Percentiles rank a stretch among this genome's conserved stretches.
phyloP scores from a whole-genome alignment of 2,797 vertebrate species.

The Tapirus indicus region DNA sequence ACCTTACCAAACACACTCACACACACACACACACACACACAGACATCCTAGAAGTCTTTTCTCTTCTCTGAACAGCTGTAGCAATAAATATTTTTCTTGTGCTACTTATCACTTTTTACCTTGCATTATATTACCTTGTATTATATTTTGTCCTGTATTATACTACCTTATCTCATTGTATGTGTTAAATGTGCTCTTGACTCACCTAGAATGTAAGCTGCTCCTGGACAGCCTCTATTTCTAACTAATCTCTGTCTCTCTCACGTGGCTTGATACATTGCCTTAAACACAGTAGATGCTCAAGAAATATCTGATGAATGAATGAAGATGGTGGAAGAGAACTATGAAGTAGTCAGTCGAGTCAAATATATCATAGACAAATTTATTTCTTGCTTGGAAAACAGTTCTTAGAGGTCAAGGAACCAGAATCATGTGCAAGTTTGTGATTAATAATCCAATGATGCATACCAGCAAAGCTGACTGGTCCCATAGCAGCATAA shows the following conservation, averaged over 20 bases:
- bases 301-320: neutral
- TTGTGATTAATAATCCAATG: neutral
- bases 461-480: neutral
- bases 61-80: neutral
- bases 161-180: neutral
- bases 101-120: neutral
- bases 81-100: neutral
- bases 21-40: too few species aligned
- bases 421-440: neutral
- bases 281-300: neutral
- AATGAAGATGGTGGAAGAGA: neutral
- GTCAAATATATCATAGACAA: neutral
- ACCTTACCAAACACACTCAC: neutral
- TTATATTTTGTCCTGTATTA: neutral
- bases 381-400: constrained; percentile 26
- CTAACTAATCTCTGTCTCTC: neutral
- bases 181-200: neutral
- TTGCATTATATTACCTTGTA: neutral
- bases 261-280: neutral
- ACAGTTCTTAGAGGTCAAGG: neutral
- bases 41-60: neutral
- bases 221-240: neutral
- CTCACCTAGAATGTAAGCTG: neutral
- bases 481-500: neutral
- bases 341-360: neutral